Base-by-base conservation (phyloP, 2,888 invertebrate species). In the Ornithoptera priamus region DNA sequence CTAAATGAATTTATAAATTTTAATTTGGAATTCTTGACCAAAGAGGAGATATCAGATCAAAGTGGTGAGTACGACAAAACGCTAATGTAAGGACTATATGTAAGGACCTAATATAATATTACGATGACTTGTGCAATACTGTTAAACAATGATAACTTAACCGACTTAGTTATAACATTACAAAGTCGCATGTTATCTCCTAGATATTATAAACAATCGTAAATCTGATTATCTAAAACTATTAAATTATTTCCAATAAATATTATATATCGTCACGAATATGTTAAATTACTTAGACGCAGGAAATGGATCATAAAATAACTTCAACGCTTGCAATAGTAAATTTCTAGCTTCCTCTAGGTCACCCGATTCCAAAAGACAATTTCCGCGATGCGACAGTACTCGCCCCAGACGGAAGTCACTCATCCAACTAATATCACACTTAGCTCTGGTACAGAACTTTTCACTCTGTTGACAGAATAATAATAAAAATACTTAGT, bases 311-410 rank as follows among this genome's bases (percentile, higher is more conserved):
- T 81, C 78, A 20, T 77, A 73, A 65, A 81, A 88, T 2, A 88
- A 78, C 60, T 81, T 73, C 85, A 90, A 82, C 17, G 90, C 89
- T 1, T 74, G 72, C 0, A 83, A 71, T 53, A 89, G 74, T 56
- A 81, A 82, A 53, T 81, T 83, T 67, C 76, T 80, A 2, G 89
- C 86, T 71, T 87, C 85, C 1, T 70, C 75, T 4, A 80, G 36
- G 62, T 89, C 88, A 0, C 85, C 85, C 0, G 84, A 81, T 71
- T 85, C 83, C 12, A 86, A 72, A 80, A 89, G 83, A 66, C 88
- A 86, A 3, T 77, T 73, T 1, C 88, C 89, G 15, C 84, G 80
- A 70, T 84, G 71, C 0, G 87, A 81, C 61, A 78, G 77, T 8
- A 90, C 82, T 2, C 81, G 76, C 0, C 85, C 90, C 36, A 85